Evolutionary conservation across 2,797 vertebrate species (phyloP).

Genomic region (Leontopithecus rosalia): DNA sequence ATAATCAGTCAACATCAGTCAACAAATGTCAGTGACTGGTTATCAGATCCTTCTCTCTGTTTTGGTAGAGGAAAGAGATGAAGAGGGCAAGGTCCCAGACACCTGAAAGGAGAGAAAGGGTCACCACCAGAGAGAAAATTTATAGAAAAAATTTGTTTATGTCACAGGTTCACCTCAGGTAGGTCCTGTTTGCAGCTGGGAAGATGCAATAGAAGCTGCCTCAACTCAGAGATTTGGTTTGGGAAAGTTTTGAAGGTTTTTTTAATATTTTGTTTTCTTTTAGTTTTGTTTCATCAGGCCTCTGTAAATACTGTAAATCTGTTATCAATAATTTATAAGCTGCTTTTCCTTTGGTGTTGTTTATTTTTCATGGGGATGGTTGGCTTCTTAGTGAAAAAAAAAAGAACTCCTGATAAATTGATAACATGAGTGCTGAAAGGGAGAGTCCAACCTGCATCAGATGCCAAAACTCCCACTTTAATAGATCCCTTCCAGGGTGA

Average conservation of each 20-base stretch:
- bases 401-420: background rate
- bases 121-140: background rate
- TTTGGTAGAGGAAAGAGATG: background rate
- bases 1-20: constrained; percentile 28
- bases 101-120: background rate
- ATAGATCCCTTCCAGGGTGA: background rate
- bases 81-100: background rate
- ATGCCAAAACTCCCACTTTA: background rate
- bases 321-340: background rate
- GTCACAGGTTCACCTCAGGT: background rate
- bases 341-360: background rate
- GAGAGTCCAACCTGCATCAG: background rate
- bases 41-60: constrained; percentile 11
- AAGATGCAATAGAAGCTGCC: background rate
- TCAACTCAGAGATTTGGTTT: background rate
- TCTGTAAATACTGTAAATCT: background rate
- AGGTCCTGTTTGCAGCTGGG: background rate
- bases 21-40: background rate
- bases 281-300: background rate
- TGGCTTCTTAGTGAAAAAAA: background rate
- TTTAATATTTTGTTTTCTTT: background rate
- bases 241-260: background rate
- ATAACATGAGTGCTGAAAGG: background rate
- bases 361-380: background rate
- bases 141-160: background rate